Base-by-base conservation (phyloP, 1,140 invertebrate genomes). In the Drosophila guanche region DNA sequence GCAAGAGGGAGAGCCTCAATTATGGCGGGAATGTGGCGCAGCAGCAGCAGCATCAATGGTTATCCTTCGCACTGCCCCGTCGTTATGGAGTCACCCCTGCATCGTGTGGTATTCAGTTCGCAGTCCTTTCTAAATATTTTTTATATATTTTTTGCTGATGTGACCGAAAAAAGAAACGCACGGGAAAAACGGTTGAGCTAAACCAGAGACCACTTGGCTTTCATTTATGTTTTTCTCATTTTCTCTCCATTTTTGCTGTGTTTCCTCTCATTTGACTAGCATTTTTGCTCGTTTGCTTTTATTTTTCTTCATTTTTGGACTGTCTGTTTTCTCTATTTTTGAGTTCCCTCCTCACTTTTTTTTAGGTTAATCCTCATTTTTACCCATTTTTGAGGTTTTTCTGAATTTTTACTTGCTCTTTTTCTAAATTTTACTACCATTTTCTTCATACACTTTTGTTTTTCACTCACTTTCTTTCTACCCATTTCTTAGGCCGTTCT, bases 181-280 rank as follows among this genome's bases (percentile, higher is more conserved):
- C 40, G 4, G 14, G 23, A 42, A 33, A 57, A 33, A 42, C 22
- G 7, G 42, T 41, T 29, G 52, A 53, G 22, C 29, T 70, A 41
- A 72, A 40, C 51, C 46, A 73, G 58, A 62, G 58, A 54, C 62
- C 69, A 70, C 60, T 74, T 79, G 65, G 66, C 77, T 63, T 62
- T 56, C 48, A 43, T 68, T 66, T 67, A 61, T 70, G 41, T 58
- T 52, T 54, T 14, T 48, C 47, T 8, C 29, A 37, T 37, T 37
- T 12, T 37, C 1, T 4, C 4, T 12, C 10, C 3, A 37, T 37
- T 37, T 12, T 37, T 12, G 0, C 25, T 37, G 0, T 43, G 29
- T 57, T n/a, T 57, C 20, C 40, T n/a, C 52, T 41, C 23, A 42
- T 54, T 52, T 52, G 6, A 6, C 6, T 6, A 7, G 1, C 1